These are phyloP conservation scores for Cebidichthys violaceus DNA, from an alignment of 2,113 vertebrate genomes.

Conservation along the genomic window DNA sequence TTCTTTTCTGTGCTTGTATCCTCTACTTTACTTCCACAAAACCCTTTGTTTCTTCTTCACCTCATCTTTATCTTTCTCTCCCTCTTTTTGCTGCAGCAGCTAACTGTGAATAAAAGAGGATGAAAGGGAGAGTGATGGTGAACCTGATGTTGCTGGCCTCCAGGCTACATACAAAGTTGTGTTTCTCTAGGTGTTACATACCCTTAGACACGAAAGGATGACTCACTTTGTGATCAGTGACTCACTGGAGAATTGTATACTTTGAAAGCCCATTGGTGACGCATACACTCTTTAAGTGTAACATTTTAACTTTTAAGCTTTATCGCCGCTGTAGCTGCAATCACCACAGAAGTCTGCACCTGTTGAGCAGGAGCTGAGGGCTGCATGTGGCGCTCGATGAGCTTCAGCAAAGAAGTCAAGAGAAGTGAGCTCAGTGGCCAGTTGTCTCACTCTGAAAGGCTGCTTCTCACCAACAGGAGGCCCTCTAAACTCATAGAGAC, in stretches of 20 bases:
- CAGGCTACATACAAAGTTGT: not conserved
- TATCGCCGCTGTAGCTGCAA: not conserved
- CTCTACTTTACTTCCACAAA: not conserved
- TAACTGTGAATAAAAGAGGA: not conserved
- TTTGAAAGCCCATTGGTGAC: constrained; percentile 28
- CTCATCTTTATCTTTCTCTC: not conserved
- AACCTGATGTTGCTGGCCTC: constrained; percentile 9
- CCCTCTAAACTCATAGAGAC: constrained; percentile 25
- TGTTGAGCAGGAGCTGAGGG: not conserved
- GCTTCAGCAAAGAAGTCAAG: not conserved
- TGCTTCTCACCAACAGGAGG: constrained; percentile 55
- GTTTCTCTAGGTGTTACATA: constrained; percentile 25
- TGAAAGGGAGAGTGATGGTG: constrained; percentile 1
- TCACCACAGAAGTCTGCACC: not conserved
- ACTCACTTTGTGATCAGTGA: constrained; percentile 29
- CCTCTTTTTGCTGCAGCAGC: not conserved
- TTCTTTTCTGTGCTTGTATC: not conserved
- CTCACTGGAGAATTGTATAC: constrained; percentile 27
- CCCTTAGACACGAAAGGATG: constrained; percentile 30
- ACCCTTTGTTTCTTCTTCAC: not conserved
- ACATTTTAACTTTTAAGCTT: constrained; percentile 12
- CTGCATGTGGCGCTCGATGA: not conserved
- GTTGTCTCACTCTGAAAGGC: constrained; percentile 11
- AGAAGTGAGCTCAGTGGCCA: not conserved
- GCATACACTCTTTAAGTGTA: not conserved